Evolutionary conservation across 1,140 invertebrate species (phyloP), one percentile per base, ranked within the genome.

Genomic region (Temnothorax curvispinosus): DNA sequence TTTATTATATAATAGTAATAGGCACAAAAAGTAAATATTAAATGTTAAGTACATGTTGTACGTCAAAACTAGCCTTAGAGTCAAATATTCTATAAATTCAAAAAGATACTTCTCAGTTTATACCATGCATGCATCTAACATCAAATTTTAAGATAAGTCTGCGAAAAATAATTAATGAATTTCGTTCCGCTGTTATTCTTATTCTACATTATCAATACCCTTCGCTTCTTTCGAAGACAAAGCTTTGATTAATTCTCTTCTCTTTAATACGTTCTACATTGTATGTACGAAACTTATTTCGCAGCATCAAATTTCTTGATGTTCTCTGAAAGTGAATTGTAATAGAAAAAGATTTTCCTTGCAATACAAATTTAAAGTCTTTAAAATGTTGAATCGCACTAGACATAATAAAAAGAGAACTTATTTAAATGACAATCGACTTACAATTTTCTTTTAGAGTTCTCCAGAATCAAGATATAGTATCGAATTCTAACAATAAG

Each of bases 361-460:
- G 35, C 62, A 38, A 18, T 5, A 8, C 13, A 32, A 21, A 75
- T 47, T 75, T 75, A 47, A 84, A 84, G n/a, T 54, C 47, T 8
- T 50, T 75, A 32, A 81, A 47, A 71, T 71, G 9, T 8, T 71
- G 64, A 82, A 41, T 84, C 56, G 27, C 27, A 50, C 27, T 62
- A 62, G 27, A 35, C 41, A 71, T 44, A 56, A 18, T 72, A 84
- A 74, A 74, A 74, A 74, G 9, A 47, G 5, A 60, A 60, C 7
- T 72, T 82, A 82, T 74, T 82, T 56, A 60, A 82, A 82, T 47
- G 27, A 47, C n/a, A 60, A 82, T 74, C 67, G 13, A 50, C 7
- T 84, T 84, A 27, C 41, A 50, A 84, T 75, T 69, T 69, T 27
- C 18, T 75, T 60, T 9, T 32, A 1, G 3, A 9, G 9, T 1